Evolutionary conservation across 2,797 vertebrate genomes (phyloP), one percentile per base, ranked within the genome.

Genomic region (Sarcoramphus papa): DNA sequence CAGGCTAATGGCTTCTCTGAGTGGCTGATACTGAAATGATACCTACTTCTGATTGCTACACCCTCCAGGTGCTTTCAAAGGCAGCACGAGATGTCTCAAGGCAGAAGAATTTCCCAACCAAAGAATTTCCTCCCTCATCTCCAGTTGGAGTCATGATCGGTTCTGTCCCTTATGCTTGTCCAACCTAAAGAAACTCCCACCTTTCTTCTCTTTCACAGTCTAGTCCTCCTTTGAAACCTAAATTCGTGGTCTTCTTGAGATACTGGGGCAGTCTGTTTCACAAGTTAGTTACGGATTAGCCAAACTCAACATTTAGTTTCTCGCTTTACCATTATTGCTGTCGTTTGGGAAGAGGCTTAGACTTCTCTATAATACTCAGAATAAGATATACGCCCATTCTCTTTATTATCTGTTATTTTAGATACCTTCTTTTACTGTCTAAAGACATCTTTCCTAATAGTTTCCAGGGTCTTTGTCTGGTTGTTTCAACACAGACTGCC

Each of bases 281-380:
- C 50, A 50, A 12, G 51, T 74, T 41, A 24, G 1, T 35, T 57
- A 15, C 0, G 24, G 27, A 60, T 41, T 63, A 73, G 31, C 28
- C 31, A 73, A 69, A 65, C 27, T 45, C 43, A 48, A 10, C 0
- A 0, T 74, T 89, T n/a, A 22, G 14, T 67, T 85, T 78, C 65
- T 75, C 3, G 0, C 14, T 63, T 81, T 17, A 62, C 6, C 2
- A 1, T 41, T 62, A 13, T 9, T 80, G 19, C 17, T 6, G 7
- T 69, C 31, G 20, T 35, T 69, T 19, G 15, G 47, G 33, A 68
- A 62, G 16, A 75, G 30, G 41, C 3, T 59, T 88, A 45, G 11
- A 11, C 16, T 45, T 72, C 37, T 62, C 35, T 76, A 1, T 28
- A 64, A 30, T 17, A 63, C 15, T 43, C 19, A 28, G 21, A 73